Base-by-base conservation (phyloP, 2,888 invertebrate genomes). In the Drosophila tripunctata region DNA sequence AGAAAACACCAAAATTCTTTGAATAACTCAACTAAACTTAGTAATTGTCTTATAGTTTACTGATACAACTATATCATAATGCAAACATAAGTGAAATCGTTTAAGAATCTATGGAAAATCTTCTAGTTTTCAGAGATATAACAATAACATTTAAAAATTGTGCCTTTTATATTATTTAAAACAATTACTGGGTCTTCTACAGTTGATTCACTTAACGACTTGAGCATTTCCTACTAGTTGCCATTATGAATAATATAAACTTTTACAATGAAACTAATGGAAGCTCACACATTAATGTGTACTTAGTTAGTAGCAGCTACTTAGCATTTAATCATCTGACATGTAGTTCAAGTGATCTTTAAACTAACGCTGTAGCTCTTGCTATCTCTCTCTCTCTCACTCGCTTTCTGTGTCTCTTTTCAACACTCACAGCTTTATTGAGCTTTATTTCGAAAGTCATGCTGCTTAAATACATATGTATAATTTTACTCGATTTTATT, bases 311-410 rank as follows among this genome's bases (percentile, higher is more conserved):
- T 21, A 30, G 36, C 17, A 38, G 19, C 36, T 65, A 43, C 19
- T 56, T 65, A 56, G 33, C 54, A 51, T 45, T 30, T 54, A 50
- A 69, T 69, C 43, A 55, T 12, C 45, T 64, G 30, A 47, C 35
- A 48, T 50, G 12, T 19, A 35, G 43, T 58, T 52, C 6, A 56
- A 43, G 24, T 38, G 47, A 48, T 48, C 65, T 44, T 27, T 51
- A n/a, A 45, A 33, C 38, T 30, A 17, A 35, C 48, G 14, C 41
- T 21, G 2, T 33, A 17, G 12, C 21, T 33, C 47, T 22, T 3
- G n/a, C 22, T 33, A 6, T 0, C 19, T 12, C 21, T 52, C 52
- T 52, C 24, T 31, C n/a, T 7, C 19, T 45, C 12, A 21, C 47
- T 22, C 12, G n/a, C 22, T 21, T 3, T 6, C 19, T 5, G n/a